Evolutionary conservation across 2,888 invertebrate genomes (phyloP).

Genomic region (Caenorhabditis sulstoni): DNA sequence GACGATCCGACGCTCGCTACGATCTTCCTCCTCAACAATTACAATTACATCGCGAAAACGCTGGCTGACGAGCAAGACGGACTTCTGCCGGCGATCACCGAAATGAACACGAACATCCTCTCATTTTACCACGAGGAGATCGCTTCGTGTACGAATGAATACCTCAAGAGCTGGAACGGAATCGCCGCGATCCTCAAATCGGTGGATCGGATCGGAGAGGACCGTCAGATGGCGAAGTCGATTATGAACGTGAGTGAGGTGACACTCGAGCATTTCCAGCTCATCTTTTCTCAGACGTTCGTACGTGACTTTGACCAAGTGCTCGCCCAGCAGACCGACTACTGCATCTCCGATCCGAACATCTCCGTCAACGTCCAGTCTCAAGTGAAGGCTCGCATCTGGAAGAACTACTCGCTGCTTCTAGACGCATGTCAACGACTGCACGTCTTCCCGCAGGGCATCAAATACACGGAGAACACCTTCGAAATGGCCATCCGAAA

Average conservation of each 20-base stretch:
- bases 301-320: conserved; percentile 76
- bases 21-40: conserved; percentile 74
- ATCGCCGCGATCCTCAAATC: conserved; percentile 58
- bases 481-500: conserved; percentile 55
- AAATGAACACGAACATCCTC: conserved; percentile 71
- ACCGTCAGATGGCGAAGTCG: conserved; percentile 54
- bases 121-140: conserved; percentile 76
- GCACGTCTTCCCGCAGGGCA: conserved; percentile 58
- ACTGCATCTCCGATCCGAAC: conserved; percentile 74
- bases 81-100: conserved; percentile 70
- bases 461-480: conserved; percentile 58
- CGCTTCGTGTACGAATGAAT: conserved; percentile 68
- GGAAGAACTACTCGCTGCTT: conserved; percentile 46
- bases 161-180: conserved; percentile 71
- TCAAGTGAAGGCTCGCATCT: conserved; percentile 48
- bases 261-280: neutral
- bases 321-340: conserved; percentile 72
- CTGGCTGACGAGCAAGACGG: conserved; percentile 67
- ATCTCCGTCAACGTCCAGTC: conserved; percentile 69
- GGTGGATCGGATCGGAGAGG: conserved; percentile 60
- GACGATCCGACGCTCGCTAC: conserved; percentile 64
- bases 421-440: conserved; percentile 48
- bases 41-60: conserved; percentile 75
- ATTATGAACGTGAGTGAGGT: conserved; percentile 58
- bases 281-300: conserved; percentile 65